Percentiles rank a stretch among this genome's conserved stretches.
These are phyloP conservation scores for Monopterus albus DNA, from an alignment of 2,113 vertebrate genomes.

Conservation along the genomic window DNA sequence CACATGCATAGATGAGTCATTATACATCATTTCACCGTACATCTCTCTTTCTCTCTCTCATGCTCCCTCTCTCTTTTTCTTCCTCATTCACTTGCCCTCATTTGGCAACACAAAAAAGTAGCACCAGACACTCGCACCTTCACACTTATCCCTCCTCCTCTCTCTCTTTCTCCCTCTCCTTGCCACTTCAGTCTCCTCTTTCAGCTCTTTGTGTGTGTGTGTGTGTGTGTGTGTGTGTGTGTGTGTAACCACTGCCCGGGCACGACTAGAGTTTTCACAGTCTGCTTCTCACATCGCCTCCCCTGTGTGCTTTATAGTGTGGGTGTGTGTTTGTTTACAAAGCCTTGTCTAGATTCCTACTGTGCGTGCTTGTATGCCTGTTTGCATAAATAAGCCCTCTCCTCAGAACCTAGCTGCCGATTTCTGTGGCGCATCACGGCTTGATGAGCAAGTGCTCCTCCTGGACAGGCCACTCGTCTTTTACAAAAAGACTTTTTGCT, in stretches of 20 bases:
- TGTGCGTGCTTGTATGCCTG: constrained; percentile 77
- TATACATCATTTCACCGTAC: constrained; percentile 52
- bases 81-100: constrained; percentile 56
- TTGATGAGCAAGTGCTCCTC: constrained; percentile 61
- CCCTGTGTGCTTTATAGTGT: constrained; percentile 81
- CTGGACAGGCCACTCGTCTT: constrained; percentile 57
- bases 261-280: constrained; percentile 78
- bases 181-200: constrained; percentile 49
- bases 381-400: constrained; percentile 81
- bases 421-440: constrained; percentile 46
- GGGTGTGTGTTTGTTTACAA: constrained; percentile 83
- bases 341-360: constrained; percentile 79
- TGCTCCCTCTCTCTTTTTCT: neutral
- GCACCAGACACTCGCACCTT: constrained; percentile 66
- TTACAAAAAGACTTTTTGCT: constrained; percentile 25
- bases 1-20: constrained; percentile 54
- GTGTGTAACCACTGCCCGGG: constrained; percentile 52
- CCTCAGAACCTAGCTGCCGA: constrained; percentile 68
- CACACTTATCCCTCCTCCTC: constrained; percentile 58
- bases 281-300: constrained; percentile 79
- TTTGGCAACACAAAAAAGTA: constrained; percentile 64
- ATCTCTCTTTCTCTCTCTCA: constrained; percentile 13
- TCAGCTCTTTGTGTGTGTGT: constrained; percentile 13
- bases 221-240: constrained; percentile 22
- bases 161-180: constrained; percentile 32